A percentile compares a stretch with the other conserved stretches of the same genome.
Evolutionary conservation across 2,888 invertebrate genomes (phyloP).

Genomic region (Gymnocheta viridis): DNA sequence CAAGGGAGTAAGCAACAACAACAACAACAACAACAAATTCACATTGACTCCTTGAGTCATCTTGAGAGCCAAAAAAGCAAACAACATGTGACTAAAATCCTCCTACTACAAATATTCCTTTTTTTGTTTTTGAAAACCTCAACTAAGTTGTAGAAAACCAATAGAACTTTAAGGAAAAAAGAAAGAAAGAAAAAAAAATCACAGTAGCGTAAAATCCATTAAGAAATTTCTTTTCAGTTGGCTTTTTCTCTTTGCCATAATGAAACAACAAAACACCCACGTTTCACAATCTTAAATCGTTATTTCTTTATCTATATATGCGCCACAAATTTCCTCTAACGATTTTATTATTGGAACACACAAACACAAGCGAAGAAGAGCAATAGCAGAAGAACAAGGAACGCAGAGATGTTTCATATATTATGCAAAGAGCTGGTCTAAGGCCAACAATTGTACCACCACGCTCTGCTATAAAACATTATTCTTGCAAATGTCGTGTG

Average conservation of each 20-base stretch:
- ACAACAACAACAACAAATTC: not conserved
- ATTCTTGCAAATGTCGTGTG: constrained; percentile 52
- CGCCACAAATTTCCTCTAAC: constrained; percentile 53
- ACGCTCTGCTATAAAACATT: constrained; percentile 63
- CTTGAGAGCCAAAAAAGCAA: not conserved
- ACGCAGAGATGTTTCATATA: not conserved
- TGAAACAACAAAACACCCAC: constrained; percentile 66
- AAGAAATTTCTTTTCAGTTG: constrained; percentile 67
- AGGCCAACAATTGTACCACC: constrained; percentile 62
- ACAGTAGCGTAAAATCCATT: constrained; percentile 79
- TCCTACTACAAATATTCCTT: not conserved
- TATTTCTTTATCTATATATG: constrained; percentile 56
- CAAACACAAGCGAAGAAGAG: not conserved
- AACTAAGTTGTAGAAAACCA: not conserved
- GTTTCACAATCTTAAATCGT: constrained; percentile 46
- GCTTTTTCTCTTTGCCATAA: constrained; percentile 6
- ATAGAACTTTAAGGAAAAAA: not conserved
- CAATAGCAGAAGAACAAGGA: constrained; percentile 11
- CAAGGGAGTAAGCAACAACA: not conserved
- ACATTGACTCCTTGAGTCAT: constrained; percentile 47
- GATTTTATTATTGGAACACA: constrained; percentile 51
- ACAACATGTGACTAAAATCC: constrained; percentile 19
- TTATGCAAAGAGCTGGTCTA: constrained; percentile 59
- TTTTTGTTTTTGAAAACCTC: not conserved
- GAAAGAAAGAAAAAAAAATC: constrained; percentile 63